Evolutionary conservation across 2,888 invertebrate species (phyloP), one percentile per base, ranked within the genome.

Genomic region (Cenopis cana): DNA sequence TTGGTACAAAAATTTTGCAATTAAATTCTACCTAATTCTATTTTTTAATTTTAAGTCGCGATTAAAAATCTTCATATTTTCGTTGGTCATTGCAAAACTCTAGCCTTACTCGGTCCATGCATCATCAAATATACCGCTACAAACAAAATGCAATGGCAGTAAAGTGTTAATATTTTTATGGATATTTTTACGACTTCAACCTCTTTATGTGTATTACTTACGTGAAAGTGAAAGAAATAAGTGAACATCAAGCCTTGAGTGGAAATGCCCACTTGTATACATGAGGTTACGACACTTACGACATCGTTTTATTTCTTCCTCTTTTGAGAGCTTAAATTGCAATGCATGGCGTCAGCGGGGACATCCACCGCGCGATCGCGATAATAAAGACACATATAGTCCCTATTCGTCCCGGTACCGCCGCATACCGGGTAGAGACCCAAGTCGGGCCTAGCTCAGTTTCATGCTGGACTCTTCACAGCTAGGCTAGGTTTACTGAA

Each of bases 141-240:
- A 29, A 33, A 52, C 14, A 36, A 36, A 62, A 52, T 36, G 50
- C 10, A 52, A 50, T 29, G 50, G 50, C 18, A 46, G 24, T 46
- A 2, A 41, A 11, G 20, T 12, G 11, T 24, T 36, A 20, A 52
- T 50, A 29, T 52, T 41, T 41, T 62, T 62, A 55, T 38, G 49
- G 12, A 56, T 38, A 24, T 6, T 54, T 69, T 70, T 69, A 60
- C 55, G 55, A 46, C 14, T 61, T 70, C 24, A 59, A 20, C 59
- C 41, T 60, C 59, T 24, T 71, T 56, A 61, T 17, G 24, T 55
- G 38, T 72, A 54, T 56, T 38, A 38, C 54, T 49, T 18, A 11
- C 20, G 60, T 38, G 61, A 72, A 68, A 72, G 71, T 61, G 68
- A 67, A 71, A 49, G 66, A 71, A 72, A 72, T 33, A 72, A 38